phyloP scores from a whole-genome alignment of 1,140 invertebrate genomes.

The Aricia agestis region DNA sequence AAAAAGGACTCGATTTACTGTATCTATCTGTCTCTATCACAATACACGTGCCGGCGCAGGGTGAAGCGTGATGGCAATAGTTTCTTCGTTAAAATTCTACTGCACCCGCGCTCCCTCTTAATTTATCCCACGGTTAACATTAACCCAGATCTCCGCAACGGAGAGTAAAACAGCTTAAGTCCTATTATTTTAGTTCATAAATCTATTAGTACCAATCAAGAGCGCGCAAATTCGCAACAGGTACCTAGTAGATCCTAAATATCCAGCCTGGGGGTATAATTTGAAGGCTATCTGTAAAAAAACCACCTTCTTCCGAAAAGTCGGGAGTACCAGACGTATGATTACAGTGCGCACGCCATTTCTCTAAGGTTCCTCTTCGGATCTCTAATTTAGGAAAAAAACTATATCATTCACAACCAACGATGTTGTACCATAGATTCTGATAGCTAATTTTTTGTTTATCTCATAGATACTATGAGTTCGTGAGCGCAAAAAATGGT shows the following conservation, averaged over 20 bases:
- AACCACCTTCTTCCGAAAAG: conserved; percentile 31
- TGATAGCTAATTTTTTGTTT: too few species aligned
- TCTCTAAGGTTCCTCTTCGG: conserved; percentile 49
- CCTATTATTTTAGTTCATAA: background rate
- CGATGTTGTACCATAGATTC: conserved; percentile 32
- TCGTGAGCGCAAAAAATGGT: too few species aligned
- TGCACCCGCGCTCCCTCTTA: too few species aligned
- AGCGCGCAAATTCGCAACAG: background rate
- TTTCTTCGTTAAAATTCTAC: too few species aligned
- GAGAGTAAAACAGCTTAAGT: too few species aligned
- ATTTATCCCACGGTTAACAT: too few species aligned
- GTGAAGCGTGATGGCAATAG: too few species aligned
- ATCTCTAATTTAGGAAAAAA: conserved; percentile 65
- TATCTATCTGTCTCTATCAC: too few species aligned
- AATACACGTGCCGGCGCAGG: too few species aligned
- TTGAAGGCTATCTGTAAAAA: conserved; percentile 24
- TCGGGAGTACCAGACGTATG: conserved; percentile 46
- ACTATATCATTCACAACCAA: conserved; percentile 60
- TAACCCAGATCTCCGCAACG: too few species aligned
- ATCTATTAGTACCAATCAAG: background rate
- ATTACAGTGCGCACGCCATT: conserved; percentile 58
- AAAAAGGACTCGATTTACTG: too few species aligned
- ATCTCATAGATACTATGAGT: too few species aligned
- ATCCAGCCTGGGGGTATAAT: background rate
- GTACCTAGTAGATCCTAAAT: background rate